Evolutionary conservation across 1,140 invertebrate genomes (phyloP), one percentile per base, ranked within the genome.

Genomic region (Eciton burchellii): DNA sequence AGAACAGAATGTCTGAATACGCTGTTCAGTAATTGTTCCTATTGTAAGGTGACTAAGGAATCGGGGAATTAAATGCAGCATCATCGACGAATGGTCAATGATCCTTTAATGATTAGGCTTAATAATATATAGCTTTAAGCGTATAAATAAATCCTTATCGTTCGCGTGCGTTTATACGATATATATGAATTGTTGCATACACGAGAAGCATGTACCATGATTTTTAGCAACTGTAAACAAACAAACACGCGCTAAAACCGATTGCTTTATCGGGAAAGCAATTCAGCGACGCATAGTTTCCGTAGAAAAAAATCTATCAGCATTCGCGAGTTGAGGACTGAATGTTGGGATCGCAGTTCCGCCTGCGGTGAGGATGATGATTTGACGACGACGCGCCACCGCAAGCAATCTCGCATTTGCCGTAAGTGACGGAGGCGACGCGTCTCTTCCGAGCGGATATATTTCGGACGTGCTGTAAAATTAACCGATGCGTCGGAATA

Each of bases 401-500:
- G 63, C 74, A 70, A 70, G 52, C 49, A 70, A 79, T 77, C 68
- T 77, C 21, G 26, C 49, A 29, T 66, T n/a, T 68, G 63, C 43
- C 47, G 35, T 45, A 43, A 79, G 49, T 70, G 74, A 79, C 74
- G n/a, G n/a, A 70, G 21, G 35, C 63, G 63, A 79, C 52, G 63
- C 49, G 29, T 79, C 65, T 35, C 70, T 79, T 19, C n/a, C n/a
- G 49, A 41, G 21, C 35, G 63, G 24, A 79, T 79, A 79, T 45
- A 70, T 79, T 79, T 79, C 35, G 49, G 49, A 16, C 63, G 26
- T 52, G 45, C 68, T 29, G 68, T 81, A 81, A 81, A 81, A 81
- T 81, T 60, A 60, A 81, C 70, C 43, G 57, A 73, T 73, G 77
- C 77, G 45, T 72, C 16, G 65, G 41, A 73, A 73, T 81, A 81